These are phyloP conservation scores for Drosophila melanocephala DNA, from an alignment of 2,888 invertebrate species.

Conservation along the genomic window DNA sequence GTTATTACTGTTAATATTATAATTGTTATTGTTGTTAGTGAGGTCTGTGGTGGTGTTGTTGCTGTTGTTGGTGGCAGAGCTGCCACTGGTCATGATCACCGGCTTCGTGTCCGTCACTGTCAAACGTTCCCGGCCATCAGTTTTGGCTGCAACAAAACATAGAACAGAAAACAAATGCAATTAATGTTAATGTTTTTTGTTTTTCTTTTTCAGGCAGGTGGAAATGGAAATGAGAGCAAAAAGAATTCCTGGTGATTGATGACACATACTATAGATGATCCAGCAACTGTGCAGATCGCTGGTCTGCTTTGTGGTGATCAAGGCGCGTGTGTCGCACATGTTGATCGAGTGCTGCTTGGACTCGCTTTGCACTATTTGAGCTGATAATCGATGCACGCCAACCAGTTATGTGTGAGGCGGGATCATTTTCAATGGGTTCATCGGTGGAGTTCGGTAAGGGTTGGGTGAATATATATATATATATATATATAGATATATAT, in stretches of 20 bases:
- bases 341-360: slow-evolving; percentile 44
- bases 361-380: neutral
- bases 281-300: slow-evolving; percentile 90
- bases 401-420: neutral
- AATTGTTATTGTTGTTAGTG: slow-evolving; percentile 46
- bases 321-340: slow-evolving; percentile 88
- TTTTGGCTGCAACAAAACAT: slow-evolving; percentile 79
- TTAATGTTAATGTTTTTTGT: neutral
- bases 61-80: slow-evolving; percentile 21
- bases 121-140: slow-evolving; percentile 84
- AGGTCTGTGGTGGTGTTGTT: slow-evolving; percentile 58
- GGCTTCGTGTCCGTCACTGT: slow-evolving; percentile 84
- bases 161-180: neutral
- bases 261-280: slow-evolving; percentile 90
- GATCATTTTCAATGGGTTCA: slow-evolving; percentile 1
- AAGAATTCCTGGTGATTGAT: neutral
- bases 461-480: neutral
- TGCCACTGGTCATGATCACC: slow-evolving; percentile 69
- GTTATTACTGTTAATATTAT: slow-evolving; percentile 23
- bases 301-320: slow-evolving; percentile 88
- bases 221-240: neutral
- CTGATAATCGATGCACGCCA: neutral
- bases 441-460: neutral
- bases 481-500: neutral
- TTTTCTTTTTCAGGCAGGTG: too few species aligned